phyloP scores from a whole-genome alignment of 2,888 invertebrate genomes.

The Drosophila neutralis region DNA sequence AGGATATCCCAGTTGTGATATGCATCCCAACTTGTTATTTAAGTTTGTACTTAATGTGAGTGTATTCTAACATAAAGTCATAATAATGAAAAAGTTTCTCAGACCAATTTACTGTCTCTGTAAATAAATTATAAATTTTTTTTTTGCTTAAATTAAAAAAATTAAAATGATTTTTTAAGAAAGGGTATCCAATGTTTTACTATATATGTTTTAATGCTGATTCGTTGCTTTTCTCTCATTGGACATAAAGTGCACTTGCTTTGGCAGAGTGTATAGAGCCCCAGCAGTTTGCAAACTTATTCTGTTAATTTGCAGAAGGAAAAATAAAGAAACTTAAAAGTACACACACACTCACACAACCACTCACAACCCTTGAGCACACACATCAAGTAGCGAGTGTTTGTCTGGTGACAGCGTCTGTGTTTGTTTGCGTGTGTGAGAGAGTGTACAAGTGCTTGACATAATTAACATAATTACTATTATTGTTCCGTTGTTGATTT shows the following conservation, averaged over 20 bases:
- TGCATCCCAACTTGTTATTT: neutral
- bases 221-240: constrained; percentile 22
- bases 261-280: constrained; percentile 6
- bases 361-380: constrained; percentile 6
- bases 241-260: constrained; percentile 19
- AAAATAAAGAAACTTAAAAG: constrained; percentile 37
- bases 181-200: constrained; percentile 12
- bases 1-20: constrained; percentile 15
- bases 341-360: constrained; percentile 22
- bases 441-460: constrained; percentile 38
- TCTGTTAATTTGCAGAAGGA: constrained; percentile 63
- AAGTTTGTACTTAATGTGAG: neutral
- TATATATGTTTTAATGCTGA: neutral
- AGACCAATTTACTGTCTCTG: neutral
- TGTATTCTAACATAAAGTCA: neutral
- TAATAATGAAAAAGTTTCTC: neutral
- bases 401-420: constrained; percentile 32
- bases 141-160: neutral
- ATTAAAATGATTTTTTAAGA: neutral
- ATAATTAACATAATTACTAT: constrained; percentile 79
- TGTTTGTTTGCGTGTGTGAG: constrained; percentile 16
- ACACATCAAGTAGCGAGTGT: constrained; percentile 32
- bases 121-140: neutral
- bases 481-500: constrained; percentile 76
- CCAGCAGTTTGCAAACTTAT: constrained; percentile 57